Evolutionary conservation across 1,140 invertebrate species (phyloP), one percentile per base, ranked within the genome.

Genomic region (Wiebesia pumilae): DNA sequence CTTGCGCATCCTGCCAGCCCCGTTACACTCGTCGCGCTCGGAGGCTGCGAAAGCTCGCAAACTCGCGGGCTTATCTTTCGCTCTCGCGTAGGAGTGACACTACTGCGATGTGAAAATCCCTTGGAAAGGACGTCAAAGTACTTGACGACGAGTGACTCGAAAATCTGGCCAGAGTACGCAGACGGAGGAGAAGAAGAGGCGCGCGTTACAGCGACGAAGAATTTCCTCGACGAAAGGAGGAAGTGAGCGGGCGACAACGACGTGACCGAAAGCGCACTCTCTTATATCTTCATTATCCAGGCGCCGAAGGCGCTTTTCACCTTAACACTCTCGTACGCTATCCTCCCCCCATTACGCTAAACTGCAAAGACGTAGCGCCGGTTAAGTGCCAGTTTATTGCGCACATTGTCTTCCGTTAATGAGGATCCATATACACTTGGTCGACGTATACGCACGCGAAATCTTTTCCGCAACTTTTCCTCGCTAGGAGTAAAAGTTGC

Each of bases 401-500:
- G 71, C 79, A n/a, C 85, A 86, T 82, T 86, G 80, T 86, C 69
- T 82, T 82, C 38, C 69, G 69, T 86, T 86, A 86, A 86, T 82
- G 85, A 86, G 67, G 16, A 67, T 71, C 84, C 79, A 71, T 80
- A 78, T 78, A 80, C 62, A 51, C 58, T 43, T 83, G 38, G n/a
- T n/a, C 40, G 1, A 19, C 40, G 79, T 4, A 14, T 47, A 47
- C 7, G 40, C 62, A 19, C 30, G 16, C 54, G 54, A 80, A 65
- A 38, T 47, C 71, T 81, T 82, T 71, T 71, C 35, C 81, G 43
- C 24, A 24, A 35, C 35, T 35, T 69, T 69, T 75, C 19, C 21
- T 38, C 40, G 71, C 35, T 19, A 16, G 33, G 16, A 35, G 7
- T 9, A 69, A 10, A 69, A 16, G 10, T 2, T 30, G 9, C 9